Evolutionary conservation across 2,113 vertebrate genomes (phyloP).

Genomic region (Manacus vitellinus): DNA sequence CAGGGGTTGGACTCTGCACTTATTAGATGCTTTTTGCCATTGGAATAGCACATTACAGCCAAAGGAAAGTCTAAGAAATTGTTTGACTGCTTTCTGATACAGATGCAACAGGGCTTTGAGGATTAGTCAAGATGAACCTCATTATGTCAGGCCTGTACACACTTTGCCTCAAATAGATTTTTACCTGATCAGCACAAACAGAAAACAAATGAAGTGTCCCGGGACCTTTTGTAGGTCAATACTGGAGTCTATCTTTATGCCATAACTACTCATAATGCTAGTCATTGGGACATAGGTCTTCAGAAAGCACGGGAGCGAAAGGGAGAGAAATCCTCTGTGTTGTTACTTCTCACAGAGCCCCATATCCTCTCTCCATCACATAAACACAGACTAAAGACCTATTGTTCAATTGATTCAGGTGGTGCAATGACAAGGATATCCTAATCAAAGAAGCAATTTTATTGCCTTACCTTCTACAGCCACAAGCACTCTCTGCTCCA

Average conservation of each 20-base stretch:
- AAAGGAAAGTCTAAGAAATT: background rate
- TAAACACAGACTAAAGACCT: background rate
- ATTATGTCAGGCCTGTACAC: background rate
- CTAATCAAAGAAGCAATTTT: background rate
- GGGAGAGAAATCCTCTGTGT: background rate
- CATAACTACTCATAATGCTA: background rate
- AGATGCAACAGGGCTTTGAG: background rate
- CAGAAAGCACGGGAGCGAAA: background rate
- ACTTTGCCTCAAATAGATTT: background rate
- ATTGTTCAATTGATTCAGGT: background rate
- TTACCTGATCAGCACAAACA: background rate
- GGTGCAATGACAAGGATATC: background rate
- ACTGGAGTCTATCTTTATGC: background rate
- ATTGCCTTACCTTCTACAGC: background rate
- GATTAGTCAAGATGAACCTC: background rate
- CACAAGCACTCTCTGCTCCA: background rate
- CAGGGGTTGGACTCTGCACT: background rate
- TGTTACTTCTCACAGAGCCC: background rate
- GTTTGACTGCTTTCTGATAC: background rate
- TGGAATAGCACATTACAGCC: background rate
- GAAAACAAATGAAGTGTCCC: background rate
- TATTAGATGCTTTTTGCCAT: background rate
- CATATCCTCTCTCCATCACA: background rate
- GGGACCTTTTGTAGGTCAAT: accelerated
- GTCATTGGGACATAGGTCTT: background rate